Evolutionary conservation across 2,888 invertebrate genomes (phyloP).

Genomic region (Gonocerus acuteangulatus): DNA sequence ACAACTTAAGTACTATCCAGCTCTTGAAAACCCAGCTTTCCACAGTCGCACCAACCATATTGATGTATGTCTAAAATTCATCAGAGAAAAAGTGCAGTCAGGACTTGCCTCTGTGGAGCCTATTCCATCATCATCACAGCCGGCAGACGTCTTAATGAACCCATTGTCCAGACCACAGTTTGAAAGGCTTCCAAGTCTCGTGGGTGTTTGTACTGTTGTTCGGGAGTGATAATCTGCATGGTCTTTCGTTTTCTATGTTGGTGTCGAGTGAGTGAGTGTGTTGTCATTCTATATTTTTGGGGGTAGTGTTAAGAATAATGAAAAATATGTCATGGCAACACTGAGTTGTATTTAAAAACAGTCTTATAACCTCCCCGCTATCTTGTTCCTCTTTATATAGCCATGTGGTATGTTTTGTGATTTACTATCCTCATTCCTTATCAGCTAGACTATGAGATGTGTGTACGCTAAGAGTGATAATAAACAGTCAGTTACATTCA

Average conservation of each 20-base stretch:
- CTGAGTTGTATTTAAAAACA: too few species aligned
- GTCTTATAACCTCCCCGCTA: too few species aligned
- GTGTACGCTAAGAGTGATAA: too few species aligned
- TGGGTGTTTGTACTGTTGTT: conserved; percentile 1
- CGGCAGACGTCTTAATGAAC: conserved; percentile 20
- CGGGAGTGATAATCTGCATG: neutral
- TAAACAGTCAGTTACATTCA: too few species aligned
- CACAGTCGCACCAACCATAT: conserved; percentile 21
- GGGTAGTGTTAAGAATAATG: neutral
- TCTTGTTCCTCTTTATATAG: too few species aligned
- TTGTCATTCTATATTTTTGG: neutral
- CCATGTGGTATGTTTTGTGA: too few species aligned
- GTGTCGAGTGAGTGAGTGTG: neutral
- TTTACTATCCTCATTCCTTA: too few species aligned
- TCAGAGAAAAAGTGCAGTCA: conserved; percentile 3
- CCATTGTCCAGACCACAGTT: conserved; percentile 9
- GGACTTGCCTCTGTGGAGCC: neutral
- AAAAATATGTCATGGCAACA: neutral
- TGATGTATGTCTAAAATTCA: conserved; percentile 3
- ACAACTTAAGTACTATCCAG: conserved; percentile 17
- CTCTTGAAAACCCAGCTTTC: conserved; percentile 15
- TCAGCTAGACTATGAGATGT: too few species aligned
- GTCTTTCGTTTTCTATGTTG: neutral
- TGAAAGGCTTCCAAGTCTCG: conserved; percentile 5
- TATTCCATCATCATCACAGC: conserved; percentile 13